Evolutionary conservation across 2,888 invertebrate genomes (phyloP), one percentile per base, ranked within the genome.

Genomic region (Cosmia trapezina): DNA sequence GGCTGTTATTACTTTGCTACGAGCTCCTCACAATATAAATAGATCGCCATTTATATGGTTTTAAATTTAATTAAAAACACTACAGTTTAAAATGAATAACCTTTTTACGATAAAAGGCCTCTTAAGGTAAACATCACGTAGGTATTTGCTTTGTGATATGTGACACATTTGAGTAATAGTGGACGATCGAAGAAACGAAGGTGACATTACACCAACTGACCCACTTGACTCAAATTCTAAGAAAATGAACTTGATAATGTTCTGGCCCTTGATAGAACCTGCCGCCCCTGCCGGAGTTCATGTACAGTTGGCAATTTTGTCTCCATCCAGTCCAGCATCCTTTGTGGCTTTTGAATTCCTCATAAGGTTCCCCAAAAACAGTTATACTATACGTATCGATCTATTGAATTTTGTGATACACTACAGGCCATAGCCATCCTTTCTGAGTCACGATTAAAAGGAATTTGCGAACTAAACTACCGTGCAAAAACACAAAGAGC

Each of bases 181-280:
- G 61, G 28, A 47, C n/a, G n/a, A 57, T 71, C 65, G 57, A 59
- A 77, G 41, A 66, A 62, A 69, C 62, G 57, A 80, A 69, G 65
- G 81, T 69, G 61, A 66, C 45, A 28, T 49, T 19, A 22, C 37
- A 54, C 56, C 28, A n/a, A 14, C 19, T 60, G 70, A 81, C 64
- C 59, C 11, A 71, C 43, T 65, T 53, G 19, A 49, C 28, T 22
- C 17, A 43, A 62, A 54, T 62, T 67, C 43, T 57, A 33, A 47
- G 51, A 79, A 79, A 73, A 61, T 74, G 12, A 62, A 69, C 80
- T 22, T 22, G 14, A 2, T 62, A 60, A 28, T 9, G 9, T 59
- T 6, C 0, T 12, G 19, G 33, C 12, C 11, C 19, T 43, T 22
- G 33, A 56, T 43, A 33, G 22, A 57, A 11, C 28, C 8, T 19